A percentile compares a stretch with the other conserved stretches of the same genome.
Conservation (phyloP, 2,797 vertebrate species). For the Spinibarbus caldwelli region DNA sequence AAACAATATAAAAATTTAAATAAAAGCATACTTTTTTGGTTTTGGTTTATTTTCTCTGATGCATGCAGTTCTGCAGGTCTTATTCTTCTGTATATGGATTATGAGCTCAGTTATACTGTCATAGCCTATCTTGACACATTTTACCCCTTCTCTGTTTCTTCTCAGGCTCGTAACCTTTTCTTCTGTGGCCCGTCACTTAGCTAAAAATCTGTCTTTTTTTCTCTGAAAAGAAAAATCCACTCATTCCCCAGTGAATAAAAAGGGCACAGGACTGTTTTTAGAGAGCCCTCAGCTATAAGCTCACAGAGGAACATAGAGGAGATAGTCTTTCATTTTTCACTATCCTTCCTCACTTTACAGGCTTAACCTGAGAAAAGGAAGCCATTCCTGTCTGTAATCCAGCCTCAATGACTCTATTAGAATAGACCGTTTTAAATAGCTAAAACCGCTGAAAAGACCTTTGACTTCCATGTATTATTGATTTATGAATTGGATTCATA, state of each 20-base stretch:
- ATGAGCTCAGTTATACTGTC: conserved; percentile 20
- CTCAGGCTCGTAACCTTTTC: conserved; percentile 53
- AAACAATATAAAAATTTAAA: no score
- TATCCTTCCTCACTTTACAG: conserved; percentile 39
- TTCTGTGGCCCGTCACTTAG: conserved; percentile 52
- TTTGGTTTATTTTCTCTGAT: neutral
- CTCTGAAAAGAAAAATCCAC: conserved; percentile 15
- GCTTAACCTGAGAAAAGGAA: conserved; percentile 38
- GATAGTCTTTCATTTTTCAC: conserved; percentile 49
- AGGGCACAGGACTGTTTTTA: conserved; percentile 29
- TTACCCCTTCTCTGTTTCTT: conserved; percentile 27
- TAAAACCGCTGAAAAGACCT: conserved; percentile 35
- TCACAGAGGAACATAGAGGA: conserved; percentile 38
- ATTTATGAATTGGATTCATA: conserved; percentile 30
- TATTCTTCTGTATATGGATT: conserved; percentile 27
- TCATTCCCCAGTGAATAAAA: conserved; percentile 40
- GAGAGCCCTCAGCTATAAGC: conserved; percentile 39
- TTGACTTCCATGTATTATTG: conserved; percentile 36
- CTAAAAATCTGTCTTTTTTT: conserved; percentile 36
- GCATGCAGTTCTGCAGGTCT: neutral
- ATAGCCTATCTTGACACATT: conserved; percentile 28
- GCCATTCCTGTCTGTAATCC: conserved; percentile 37
- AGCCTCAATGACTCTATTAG: conserved; percentile 35
- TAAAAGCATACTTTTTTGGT: neutral
- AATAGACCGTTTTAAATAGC: conserved; percentile 20